Percentiles rank a stretch among this genome's conserved stretches.
Conservation (phyloP, 2,888 invertebrate genomes). For the Bombyx huttoni region DNA sequence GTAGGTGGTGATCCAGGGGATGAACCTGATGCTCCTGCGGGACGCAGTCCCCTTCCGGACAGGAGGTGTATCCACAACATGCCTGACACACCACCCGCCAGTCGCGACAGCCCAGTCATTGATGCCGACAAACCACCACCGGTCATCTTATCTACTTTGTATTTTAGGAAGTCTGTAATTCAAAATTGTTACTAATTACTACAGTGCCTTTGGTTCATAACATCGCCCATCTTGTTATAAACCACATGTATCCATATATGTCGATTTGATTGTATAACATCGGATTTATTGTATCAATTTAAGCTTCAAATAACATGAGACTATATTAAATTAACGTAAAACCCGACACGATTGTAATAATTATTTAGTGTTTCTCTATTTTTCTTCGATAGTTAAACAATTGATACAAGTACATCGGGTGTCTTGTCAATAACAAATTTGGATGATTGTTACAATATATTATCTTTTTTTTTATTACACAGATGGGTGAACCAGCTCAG, state of each 20-base stretch:
- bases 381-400: too few relatives aligned
- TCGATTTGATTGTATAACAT: too few relatives aligned
- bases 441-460: too few relatives aligned
- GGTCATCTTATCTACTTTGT: conserved; percentile 86
- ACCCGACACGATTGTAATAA: background rate
- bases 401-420: too few relatives aligned
- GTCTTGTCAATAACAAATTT: too few relatives aligned
- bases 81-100: conserved; percentile 79
- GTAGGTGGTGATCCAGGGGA: conserved; percentile 82
- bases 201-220: background rate
- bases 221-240: too few relatives aligned
- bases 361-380: background rate
- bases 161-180: conserved; percentile 86
- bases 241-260: too few relatives aligned
- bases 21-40: conserved; percentile 77
- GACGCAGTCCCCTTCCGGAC: conserved; percentile 88
- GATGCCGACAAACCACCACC: conserved; percentile 70
- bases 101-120: conserved; percentile 65
- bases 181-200: background rate
- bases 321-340: background rate
- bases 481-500: too few relatives aligned
- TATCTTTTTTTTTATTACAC: too few relatives aligned
- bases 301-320: background rate
- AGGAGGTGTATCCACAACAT: conserved; percentile 92
- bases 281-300: background rate